These are phyloP conservation scores for Leptinotarsa undecemlineata DNA, from an alignment of 1,140 invertebrate genomes.

Conservation along the genomic window DNA sequence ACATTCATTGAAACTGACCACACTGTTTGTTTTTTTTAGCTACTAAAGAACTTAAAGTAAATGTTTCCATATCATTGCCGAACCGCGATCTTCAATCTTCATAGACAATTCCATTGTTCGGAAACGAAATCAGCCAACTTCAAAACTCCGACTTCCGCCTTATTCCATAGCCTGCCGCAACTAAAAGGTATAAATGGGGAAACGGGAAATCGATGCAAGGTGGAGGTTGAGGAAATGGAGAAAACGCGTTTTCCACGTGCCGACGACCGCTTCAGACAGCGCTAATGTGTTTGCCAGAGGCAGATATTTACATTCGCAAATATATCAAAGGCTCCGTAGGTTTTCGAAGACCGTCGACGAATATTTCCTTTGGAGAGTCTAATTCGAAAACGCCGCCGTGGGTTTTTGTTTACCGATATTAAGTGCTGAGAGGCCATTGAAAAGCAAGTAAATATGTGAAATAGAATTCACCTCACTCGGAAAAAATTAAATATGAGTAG, in stretches of 20 bases:
- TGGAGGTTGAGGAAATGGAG: not conserved
- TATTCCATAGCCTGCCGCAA: not conserved
- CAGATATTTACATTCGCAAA: conserved; percentile 1
- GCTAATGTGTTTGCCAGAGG: not conserved
- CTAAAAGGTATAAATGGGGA: not conserved
- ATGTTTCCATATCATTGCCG: too few relatives aligned
- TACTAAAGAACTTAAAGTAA: too few relatives aligned
- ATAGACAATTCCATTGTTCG: not conserved
- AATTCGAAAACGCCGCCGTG: not conserved
- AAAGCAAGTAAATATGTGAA: too few relatives aligned
- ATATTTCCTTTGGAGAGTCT: not conserved
- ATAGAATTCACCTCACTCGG: too few relatives aligned
- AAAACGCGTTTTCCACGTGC: not conserved
- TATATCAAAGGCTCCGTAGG: not conserved
- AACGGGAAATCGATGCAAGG: conserved; percentile 3
- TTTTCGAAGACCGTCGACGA: not conserved
- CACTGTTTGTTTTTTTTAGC: too few relatives aligned
- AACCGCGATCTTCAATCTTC: not conserved
- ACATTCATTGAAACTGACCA: too few relatives aligned
- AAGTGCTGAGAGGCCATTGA: not conserved
- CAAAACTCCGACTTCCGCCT: not conserved
- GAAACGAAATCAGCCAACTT: not conserved
- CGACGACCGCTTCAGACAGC: not conserved
- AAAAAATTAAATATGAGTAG: too few relatives aligned
- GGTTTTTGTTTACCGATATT: not conserved